These are phyloP conservation scores for Bovichtus variegatus DNA, from an alignment of 2,797 vertebrate species.

Conservation along the genomic window DNA sequence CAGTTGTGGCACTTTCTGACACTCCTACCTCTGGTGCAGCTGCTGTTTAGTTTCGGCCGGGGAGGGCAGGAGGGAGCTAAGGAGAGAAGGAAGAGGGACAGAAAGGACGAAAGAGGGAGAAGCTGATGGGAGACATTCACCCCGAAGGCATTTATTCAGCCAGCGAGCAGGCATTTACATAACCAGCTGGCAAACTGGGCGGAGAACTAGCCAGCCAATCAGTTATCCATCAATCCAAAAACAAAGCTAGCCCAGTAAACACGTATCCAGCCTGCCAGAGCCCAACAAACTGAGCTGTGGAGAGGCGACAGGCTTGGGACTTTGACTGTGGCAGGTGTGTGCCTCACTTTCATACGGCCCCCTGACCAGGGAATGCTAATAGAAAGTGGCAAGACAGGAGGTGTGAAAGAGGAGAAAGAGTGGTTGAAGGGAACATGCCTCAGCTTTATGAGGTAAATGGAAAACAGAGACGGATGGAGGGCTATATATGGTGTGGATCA, in stretches of 20 bases:
- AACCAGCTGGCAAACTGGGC: conserved; percentile 45
- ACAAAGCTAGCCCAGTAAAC: conserved; percentile 27
- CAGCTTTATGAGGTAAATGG: conserved; percentile 51
- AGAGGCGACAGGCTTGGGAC: conserved; percentile 53
- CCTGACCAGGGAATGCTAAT: conserved; percentile 68
- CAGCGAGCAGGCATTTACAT: conserved; percentile 41
- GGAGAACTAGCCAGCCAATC: conserved; percentile 36
- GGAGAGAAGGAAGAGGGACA: conserved; percentile 37
- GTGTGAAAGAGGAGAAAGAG: conserved; percentile 61
- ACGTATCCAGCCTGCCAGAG: conserved; percentile 22
- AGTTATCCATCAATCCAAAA: conserved; percentile 51
- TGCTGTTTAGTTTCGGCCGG: conserved; percentile 54
- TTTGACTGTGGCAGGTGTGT: conserved; percentile 70
- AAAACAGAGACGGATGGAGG: conserved; percentile 29
- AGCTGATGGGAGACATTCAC: conserved; percentile 28
- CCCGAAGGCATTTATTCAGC: conserved; percentile 39
- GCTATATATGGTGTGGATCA: conserved; percentile 38
- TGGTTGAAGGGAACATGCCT: conserved; percentile 43
- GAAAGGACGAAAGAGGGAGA: conserved; percentile 35
- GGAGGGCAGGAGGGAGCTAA: conserved; percentile 42
- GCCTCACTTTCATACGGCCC: conserved; percentile 56
- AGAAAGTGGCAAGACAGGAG: conserved; percentile 64
- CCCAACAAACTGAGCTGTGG: conserved; percentile 35
- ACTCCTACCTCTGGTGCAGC: conserved; percentile 67
- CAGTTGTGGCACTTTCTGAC: conserved; percentile 74